Percentiles rank a stretch among this genome's conserved stretches.
Evolutionary conservation across 2,888 invertebrate genomes (phyloP).

Genomic region (Eupithecia centaureata): DNA sequence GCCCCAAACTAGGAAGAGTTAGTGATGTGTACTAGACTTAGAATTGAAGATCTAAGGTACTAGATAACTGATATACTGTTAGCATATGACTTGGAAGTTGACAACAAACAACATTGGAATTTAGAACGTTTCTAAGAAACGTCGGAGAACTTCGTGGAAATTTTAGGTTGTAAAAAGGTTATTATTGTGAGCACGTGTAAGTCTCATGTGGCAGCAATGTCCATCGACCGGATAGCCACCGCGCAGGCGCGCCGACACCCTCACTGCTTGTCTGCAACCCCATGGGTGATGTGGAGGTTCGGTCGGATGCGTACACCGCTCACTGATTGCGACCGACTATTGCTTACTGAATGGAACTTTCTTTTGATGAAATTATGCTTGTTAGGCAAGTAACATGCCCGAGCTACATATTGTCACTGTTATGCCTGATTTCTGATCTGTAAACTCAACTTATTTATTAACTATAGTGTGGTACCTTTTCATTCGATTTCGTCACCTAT

Average conservation of each 20-base stretch:
- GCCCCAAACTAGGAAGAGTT: not conserved
- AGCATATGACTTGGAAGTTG: not conserved
- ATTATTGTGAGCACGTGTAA: constrained; percentile 65
- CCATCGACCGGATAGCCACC: constrained; percentile 65
- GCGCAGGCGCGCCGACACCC: constrained; percentile 73
- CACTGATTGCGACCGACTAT: constrained; percentile 26
- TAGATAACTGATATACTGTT: not conserved
- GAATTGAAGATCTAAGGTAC: no score
- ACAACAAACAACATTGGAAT: not conserved
- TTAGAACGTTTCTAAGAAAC: not conserved
- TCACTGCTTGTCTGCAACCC: constrained; percentile 58
- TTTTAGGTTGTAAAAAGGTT: constrained; percentile 17
- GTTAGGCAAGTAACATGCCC: not conserved
- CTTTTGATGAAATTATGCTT: constrained; percentile 15
- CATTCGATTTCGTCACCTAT: not conserved
- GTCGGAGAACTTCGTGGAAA: not conserved
- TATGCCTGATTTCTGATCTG: no score
- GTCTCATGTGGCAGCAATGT: constrained; percentile 64
- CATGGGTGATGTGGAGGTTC: constrained; percentile 30
- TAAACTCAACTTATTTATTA: no score
- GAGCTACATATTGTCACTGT: not conserved
- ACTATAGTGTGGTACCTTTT: no score
- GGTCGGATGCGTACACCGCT: constrained; percentile 52
- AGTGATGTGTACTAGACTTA: no score
- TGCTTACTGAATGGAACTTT: constrained; percentile 35